Evolutionary conservation across 1,140 invertebrate species (phyloP), one percentile per base, ranked within the genome.

Genomic region (Cydia splendana): DNA sequence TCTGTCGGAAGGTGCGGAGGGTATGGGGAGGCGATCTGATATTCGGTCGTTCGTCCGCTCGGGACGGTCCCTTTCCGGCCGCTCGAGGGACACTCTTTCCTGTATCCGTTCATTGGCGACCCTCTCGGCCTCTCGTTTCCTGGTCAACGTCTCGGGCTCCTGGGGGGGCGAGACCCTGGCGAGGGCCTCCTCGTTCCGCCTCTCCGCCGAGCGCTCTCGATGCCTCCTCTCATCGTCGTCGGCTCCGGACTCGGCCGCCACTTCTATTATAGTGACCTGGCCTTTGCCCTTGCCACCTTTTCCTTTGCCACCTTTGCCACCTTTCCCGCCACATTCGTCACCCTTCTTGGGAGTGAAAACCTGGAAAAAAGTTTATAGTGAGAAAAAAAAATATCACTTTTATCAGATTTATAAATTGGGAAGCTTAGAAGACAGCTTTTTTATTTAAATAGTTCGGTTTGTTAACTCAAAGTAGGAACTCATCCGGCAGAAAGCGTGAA

Each of bases 231-330:
- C 65, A 4, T 79, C 78, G 48, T 81, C 79, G 18, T 81, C 78
- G 2, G 82, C 84, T 5, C 84, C 84, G 2, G 86, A 85, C 48
- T 88, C 87, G 0, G 88, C 85, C 4, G 85, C 86, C 2, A 85
- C 87, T 79, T 93, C 92, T 51, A 94, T 93, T 42, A 94, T 91
- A 34, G 95, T 95, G 92, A 96, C 81, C 93, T 96, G 89, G 1
- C 94, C 94, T 62, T 95, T 95, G 6, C 95, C 95, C 79, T 95
- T 95, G 0, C 95, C 95, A 2, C 95, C 95, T 77, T 95, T 95
- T 4, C 94, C 95, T 73, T 95, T 95, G 9, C 94, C 94, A 15
- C 94, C 95, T 20, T 95, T 95, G 4, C 95, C 95, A 20, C 94
- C 94, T 81, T 95, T 95, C 0, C 95, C 95, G 15, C 95, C 95